A percentile compares a stretch with the other conserved stretches of the same genome.
These are phyloP conservation scores for Chascanopsetta lugubris DNA, from an alignment of 2,113 vertebrate genomes.

Conservation along the genomic window DNA sequence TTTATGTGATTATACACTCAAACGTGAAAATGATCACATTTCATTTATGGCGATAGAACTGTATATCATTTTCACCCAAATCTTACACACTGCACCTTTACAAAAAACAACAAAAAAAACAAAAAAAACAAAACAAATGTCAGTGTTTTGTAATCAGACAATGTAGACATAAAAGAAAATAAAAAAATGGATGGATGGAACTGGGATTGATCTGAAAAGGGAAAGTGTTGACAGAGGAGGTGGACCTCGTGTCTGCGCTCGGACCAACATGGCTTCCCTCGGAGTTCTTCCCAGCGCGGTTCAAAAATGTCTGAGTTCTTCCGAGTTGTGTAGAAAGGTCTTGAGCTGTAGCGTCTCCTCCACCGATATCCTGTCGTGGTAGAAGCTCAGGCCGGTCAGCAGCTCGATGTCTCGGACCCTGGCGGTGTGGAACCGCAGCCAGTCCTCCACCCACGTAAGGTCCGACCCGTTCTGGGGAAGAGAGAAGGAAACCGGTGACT, in stretches of 20 bases:
- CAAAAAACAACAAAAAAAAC: slow-evolving; percentile 1
- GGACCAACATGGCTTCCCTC: slow-evolving; percentile 32
- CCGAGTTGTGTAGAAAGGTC: slow-evolving; percentile 85
- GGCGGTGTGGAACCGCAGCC: slow-evolving; percentile 84
- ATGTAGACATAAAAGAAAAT: background rate
- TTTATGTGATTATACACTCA: too few relatives aligned
- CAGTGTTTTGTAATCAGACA: slow-evolving; percentile 1
- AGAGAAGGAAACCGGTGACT: background rate
- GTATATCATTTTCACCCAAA: too few relatives aligned
- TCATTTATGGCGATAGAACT: too few relatives aligned
- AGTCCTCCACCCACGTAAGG: slow-evolving; percentile 84
- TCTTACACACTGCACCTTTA: too few relatives aligned
- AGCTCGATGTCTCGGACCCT: slow-evolving; percentile 92
- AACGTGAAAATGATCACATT: too few relatives aligned
- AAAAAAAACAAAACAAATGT: slow-evolving; percentile 18
- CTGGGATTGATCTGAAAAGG: slow-evolving; percentile 9
- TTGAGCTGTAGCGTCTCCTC: slow-evolving; percentile 89
- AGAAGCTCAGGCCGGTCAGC: slow-evolving; percentile 94
- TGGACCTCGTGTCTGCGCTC: too few relatives aligned
- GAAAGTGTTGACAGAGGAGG: slow-evolving; percentile 15
- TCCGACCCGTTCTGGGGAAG: slow-evolving; percentile 73
- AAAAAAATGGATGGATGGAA: slow-evolving; percentile 42
- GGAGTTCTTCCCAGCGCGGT: too few relatives aligned
- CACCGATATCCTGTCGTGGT: slow-evolving; percentile 83
- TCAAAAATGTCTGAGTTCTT: slow-evolving; percentile 26